A percentile compares a stretch with the other conserved stretches of the same genome.
Conservation (phyloP, 1,140 invertebrate genomes). For the Solenopsis fugax region DNA sequence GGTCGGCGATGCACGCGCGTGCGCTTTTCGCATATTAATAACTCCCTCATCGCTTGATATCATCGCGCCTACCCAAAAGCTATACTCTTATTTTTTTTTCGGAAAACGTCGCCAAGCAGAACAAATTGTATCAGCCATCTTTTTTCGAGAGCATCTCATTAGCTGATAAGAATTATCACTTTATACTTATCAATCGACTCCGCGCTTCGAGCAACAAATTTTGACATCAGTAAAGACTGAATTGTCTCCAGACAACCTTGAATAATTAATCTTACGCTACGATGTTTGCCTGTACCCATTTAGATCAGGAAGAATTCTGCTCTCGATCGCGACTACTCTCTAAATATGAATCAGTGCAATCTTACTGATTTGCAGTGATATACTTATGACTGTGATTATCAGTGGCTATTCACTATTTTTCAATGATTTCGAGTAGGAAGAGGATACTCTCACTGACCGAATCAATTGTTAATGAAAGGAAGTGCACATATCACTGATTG, state of each 20-base stretch:
- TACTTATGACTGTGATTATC: no score
- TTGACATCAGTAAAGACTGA: not conserved
- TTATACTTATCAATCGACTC: conserved; percentile 42
- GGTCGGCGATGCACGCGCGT: not conserved
- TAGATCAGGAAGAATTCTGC: not conserved
- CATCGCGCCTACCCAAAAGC: not conserved
- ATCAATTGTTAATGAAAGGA: no score
- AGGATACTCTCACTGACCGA: no score
- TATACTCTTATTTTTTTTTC: conserved; percentile 18
- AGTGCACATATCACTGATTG: no score
- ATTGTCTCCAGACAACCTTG: conserved; percentile 1
- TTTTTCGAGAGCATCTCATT: not conserved
- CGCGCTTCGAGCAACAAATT: conserved; percentile 37
- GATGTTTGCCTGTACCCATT: not conserved
- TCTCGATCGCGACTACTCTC: not conserved
- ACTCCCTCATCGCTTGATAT: not conserved
- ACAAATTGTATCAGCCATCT: conserved; percentile 23
- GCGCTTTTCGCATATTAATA: conserved; percentile 11
- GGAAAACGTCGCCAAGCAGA: not conserved
- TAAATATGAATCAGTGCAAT: no score
- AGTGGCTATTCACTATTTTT: no score
- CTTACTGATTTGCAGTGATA: no score
- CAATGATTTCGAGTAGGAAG: no score
- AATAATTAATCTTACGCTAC: conserved; percentile 20
- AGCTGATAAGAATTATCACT: conserved; percentile 53